Evolutionary conservation across 2,113 vertebrate species (phyloP), one percentile per base, ranked within the genome.

Genomic region (Dinomys branickii): DNA sequence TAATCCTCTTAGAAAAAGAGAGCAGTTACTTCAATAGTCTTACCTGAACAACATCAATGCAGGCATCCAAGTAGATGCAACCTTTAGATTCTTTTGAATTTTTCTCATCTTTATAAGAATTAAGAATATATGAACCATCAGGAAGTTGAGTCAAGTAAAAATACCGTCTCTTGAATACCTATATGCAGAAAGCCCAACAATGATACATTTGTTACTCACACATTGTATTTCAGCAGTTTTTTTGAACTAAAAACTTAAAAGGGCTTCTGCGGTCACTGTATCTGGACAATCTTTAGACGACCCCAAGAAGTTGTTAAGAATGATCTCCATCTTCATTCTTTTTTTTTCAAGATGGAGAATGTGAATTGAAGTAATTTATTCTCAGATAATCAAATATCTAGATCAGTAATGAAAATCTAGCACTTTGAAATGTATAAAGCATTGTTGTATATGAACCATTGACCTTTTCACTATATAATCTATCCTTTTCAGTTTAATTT

Each of bases 41-140:
- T 97, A 99, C 99, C 99, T 99, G 99, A 83, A 99, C 98, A 78
- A 99, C 99, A 0, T 99, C 99, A n/a, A 99, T 99, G 97, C 99
- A 99, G 44, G 99, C 99, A 12, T 99, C 99, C 98, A 99, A 97
- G 98, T 99, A 99, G 96, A 99, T 99, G 95, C 99, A 99, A 86
- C 99, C 99, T 99, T 99, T 99, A 80, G 99, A 99, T 61, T 99
- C 99, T 97, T 99, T 99, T 86, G 98, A 99, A 98, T 99, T 99
- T 98, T 99, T 99, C 97, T 99, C 99, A 95, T 99, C 99, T 98
- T 99, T 99, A 97, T 99, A 99, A 59, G 99, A 99, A 98, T 99
- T 99, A 78, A 99, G 99, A 97, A 99, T 99, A 98, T 99, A 99
- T 82, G 99, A 99, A 95, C 99, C 99, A 63, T 99, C 99, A 0